Evolutionary conservation across 2,888 invertebrate species (phyloP).

Genomic region (Hermodice carunculata): DNA sequence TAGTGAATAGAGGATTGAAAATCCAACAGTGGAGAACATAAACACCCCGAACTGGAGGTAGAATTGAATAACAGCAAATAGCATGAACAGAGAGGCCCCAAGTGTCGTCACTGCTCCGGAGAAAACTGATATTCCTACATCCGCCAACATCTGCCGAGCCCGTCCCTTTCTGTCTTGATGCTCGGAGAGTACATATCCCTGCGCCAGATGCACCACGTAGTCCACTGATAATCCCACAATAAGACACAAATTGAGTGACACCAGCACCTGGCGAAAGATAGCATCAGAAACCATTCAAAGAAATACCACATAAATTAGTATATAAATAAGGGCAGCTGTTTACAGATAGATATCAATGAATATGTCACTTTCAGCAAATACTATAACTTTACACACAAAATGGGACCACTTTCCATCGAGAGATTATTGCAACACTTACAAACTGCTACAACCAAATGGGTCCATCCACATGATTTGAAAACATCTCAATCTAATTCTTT

Average conservation of each 20-base stretch:
- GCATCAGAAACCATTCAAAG: no score
- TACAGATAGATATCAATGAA: no score
- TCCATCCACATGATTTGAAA: no score
- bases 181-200: slow-evolving; percentile 56
- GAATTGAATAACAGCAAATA: slow-evolving; percentile 56
- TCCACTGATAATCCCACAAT: slow-evolving; percentile 63
- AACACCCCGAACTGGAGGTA: slow-evolving; percentile 61
- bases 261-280: slow-evolving; percentile 50
- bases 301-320: no score
- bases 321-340: no score
- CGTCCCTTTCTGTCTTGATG: slow-evolving; percentile 50
- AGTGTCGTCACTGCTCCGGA: slow-evolving; percentile 60
- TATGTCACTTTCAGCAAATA: no score
- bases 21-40: slow-evolving; percentile 57
- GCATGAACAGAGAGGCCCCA: slow-evolving; percentile 57
- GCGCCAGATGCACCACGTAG: slow-evolving; percentile 63
- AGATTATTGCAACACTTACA: no score
- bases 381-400: no score
- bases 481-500: no score
- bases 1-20: slow-evolving; percentile 55
- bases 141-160: slow-evolving; percentile 53
- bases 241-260: slow-evolving; percentile 61
- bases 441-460: no score
- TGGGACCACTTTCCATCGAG: no score
- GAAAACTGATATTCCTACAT: slow-evolving; percentile 57